phyloP scores from a whole-genome alignment of 2,113 vertebrate species.

The Lipotes vexillifer region DNA sequence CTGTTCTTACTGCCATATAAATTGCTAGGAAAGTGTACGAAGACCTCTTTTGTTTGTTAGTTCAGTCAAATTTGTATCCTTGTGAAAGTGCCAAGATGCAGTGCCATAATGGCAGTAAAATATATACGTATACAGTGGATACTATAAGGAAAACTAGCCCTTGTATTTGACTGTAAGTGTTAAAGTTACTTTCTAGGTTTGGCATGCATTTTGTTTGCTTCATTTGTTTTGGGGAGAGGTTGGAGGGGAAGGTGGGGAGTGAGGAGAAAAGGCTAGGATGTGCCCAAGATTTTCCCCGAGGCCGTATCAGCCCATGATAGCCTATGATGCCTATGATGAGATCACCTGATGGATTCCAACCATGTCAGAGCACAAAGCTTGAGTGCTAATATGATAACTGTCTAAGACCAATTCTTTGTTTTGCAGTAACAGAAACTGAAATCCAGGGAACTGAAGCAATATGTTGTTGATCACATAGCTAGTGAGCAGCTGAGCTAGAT shows the following conservation, averaged over 20 bases:
- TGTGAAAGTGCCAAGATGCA: neutral
- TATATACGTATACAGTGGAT: neutral
- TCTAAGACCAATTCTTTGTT: neutral
- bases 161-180: neutral
- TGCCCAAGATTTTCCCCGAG: neutral
- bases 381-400: neutral
- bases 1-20: neutral
- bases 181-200: neutral
- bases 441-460: neutral
- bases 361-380: neutral
- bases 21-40: neutral
- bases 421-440: neutral
- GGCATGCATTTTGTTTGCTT: neutral
- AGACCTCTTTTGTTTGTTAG: neutral
- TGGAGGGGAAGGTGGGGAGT: too few species aligned
- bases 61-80: neutral
- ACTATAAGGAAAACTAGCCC: neutral
- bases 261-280: neutral
- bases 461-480: neutral
- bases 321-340: neutral
- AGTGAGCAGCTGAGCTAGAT: neutral
- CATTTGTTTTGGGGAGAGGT: neutral
- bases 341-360: neutral
- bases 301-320: neutral
- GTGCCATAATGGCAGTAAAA: neutral